A percentile compares a stretch with the other conserved stretches of the same genome.
Evolutionary conservation across 2,113 vertebrate genomes (phyloP).

Genomic region (Arizona elegans): DNA sequence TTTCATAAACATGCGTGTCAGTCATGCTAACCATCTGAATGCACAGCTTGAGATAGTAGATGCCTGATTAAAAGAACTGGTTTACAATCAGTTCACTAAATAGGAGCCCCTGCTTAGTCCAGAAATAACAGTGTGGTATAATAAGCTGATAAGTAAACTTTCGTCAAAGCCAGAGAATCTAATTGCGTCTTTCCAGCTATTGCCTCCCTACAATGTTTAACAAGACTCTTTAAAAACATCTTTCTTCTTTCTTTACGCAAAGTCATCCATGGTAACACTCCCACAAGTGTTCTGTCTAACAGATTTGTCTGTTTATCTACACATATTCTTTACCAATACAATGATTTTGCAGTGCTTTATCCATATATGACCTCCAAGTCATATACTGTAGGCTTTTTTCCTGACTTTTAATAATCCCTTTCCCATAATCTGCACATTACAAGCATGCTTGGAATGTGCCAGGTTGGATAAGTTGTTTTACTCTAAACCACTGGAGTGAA

Average conservation of each 20-base stretch:
- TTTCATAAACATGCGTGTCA: neutral
- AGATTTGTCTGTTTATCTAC: neutral
- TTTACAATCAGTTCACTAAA: conserved; percentile 9
- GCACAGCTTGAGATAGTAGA: neutral
- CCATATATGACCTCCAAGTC: neutral
- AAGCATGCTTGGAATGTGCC: neutral
- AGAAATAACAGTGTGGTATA: conserved; percentile 35
- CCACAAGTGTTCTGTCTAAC: conserved; percentile 35
- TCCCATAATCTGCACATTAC: neutral
- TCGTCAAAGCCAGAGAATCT: neutral
- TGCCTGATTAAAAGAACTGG: neutral
- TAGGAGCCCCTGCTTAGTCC: conserved; percentile 9
- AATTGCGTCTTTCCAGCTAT: conserved; percentile 24
- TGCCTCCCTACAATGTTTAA: conserved; percentile 17
- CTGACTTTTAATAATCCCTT: neutral
- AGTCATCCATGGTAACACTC: conserved; percentile 38
- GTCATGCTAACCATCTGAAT: neutral
- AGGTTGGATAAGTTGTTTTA: neutral
- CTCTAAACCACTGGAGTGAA: neutral
- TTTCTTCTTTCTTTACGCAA: conserved; percentile 27
- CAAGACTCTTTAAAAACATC: neutral
- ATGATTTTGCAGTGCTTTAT: neutral
- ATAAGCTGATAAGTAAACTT: conserved; percentile 34
- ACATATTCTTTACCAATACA: neutral
- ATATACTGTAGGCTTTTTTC: neutral